Evolutionary conservation across 2,113 vertebrate genomes (phyloP).

Genomic region (Merops nubicus): DNA sequence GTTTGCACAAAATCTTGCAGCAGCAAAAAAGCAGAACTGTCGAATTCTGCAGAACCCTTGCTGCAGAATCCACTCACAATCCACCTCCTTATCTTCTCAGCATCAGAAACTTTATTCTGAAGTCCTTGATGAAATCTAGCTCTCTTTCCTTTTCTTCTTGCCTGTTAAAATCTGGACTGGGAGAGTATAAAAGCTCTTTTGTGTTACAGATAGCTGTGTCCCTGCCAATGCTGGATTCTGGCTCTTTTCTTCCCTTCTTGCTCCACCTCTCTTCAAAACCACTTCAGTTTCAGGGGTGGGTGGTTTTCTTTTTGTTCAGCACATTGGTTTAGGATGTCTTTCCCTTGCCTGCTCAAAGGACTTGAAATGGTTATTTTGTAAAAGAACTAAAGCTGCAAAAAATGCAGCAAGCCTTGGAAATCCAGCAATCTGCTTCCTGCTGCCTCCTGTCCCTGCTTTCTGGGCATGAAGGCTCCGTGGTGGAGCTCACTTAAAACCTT

Average conservation of each 20-base stretch:
- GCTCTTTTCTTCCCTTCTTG: background rate
- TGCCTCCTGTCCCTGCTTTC: background rate
- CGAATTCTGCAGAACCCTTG: no score
- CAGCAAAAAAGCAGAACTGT: no score
- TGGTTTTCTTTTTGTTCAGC: background rate
- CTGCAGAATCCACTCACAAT: no score
- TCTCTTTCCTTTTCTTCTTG: background rate
- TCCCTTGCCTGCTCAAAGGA: background rate
- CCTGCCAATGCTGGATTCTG: conserved; percentile 42
- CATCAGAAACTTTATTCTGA: background rate
- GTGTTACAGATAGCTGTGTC: conserved; percentile 41
- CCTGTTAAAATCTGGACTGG: background rate
- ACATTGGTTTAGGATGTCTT: conserved; percentile 22
- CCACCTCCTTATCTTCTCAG: no score
- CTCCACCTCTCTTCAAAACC: conserved; percentile 74
- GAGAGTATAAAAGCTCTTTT: conserved; percentile 61
- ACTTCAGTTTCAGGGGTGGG: conserved; percentile 1
- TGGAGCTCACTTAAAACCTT: background rate
- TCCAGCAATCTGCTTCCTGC: background rate
- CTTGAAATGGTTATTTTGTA: background rate
- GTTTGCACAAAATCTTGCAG: background rate
- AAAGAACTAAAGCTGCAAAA: conserved; percentile 7
- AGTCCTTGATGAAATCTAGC: background rate
- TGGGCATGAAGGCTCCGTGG: background rate
- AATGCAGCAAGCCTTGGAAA: background rate